These are phyloP conservation scores for Spinus olivaceus DNA, from an alignment of 2,797 vertebrate genomes.

Conservation along the genomic window DNA sequence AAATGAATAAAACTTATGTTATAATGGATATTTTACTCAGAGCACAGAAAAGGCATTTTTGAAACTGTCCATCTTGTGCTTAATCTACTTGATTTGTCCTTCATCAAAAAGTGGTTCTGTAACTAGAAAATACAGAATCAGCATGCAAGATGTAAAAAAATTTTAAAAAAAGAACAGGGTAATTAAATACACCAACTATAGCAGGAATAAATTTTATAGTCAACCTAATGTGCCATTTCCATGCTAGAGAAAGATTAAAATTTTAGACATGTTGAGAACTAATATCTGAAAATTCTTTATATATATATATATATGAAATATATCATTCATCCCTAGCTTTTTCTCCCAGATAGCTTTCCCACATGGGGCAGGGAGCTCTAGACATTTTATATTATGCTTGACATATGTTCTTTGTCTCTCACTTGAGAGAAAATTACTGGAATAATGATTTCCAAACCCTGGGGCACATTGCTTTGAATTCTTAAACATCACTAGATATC, in stretches of 20 bases:
- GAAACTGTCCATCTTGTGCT: not conserved
- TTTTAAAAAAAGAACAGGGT: rapidly evolving
- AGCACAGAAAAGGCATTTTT: not conserved
- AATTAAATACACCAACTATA: not conserved
- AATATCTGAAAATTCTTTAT: not conserved
- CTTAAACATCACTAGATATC: not conserved
- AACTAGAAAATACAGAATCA: not conserved
- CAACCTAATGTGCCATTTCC: not conserved
- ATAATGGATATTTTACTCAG: not conserved
- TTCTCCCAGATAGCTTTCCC: not conserved
- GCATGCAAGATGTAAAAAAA: not conserved
- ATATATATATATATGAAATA: not conserved
- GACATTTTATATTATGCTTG: not conserved
- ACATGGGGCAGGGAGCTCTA: not conserved
- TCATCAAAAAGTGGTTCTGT: not conserved
- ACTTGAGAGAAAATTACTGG: not conserved
- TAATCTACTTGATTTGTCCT: not conserved
- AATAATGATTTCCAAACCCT: not conserved
- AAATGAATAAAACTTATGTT: not conserved
- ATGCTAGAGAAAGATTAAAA: not conserved
- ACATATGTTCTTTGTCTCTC: not conserved
- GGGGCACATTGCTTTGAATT: not conserved
- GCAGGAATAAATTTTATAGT: not conserved
- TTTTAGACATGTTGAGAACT: not conserved
- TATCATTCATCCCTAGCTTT: not conserved